Evolutionary conservation across 2,113 vertebrate species (phyloP), one percentile per base, ranked within the genome.

Genomic region (Pardalotus punctatus): DNA sequence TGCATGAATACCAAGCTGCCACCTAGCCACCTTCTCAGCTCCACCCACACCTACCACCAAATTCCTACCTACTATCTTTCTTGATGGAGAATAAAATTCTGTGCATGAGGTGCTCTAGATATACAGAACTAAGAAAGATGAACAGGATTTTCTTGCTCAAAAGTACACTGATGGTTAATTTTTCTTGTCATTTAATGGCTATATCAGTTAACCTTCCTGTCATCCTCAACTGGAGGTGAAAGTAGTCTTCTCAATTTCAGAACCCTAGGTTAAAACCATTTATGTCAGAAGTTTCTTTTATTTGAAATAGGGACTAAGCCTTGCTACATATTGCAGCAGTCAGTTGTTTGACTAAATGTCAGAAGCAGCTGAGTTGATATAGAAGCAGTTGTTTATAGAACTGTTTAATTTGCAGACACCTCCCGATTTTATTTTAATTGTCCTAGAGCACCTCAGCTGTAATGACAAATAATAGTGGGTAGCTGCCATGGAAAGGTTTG

Each of bases 361-460:
- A 97, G 79, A 95, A 70, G 60, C 54, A 93, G 86, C 62, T 80
- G 31, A 67, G 17, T 43, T 60, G 14, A 65, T 67, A 51, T 1
- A 96, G 60, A 96, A 88, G 69, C 38, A 91, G 76, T 53, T 86
- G 74, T 80, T 93, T 86, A 88, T 48, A 36, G 60, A 96, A 56
- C 43, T 93, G 79, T 40, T 69, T 87, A 80, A 90, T 95, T 96
- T 92, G 67, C 91, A 91, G 54, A 76, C 57, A 80, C 72, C 57
- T 94, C 72, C 91, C 79, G 79, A 56, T 91, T 93, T 93, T 79
- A 81, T 61, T 88, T 72, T 53, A 84, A 87, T 81, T 88, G 65
- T 91, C 50, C 43, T 54, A 45, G 57, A 93, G 36, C 3, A 33
- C 16, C 64, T 64, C 35, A 93, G 81, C 61, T 77, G 45, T 82